A percentile compares a stretch with the other conserved stretches of the same genome.
Conservation (phyloP, 2,888 invertebrate species). For the Aleiodes leptofemur region DNA sequence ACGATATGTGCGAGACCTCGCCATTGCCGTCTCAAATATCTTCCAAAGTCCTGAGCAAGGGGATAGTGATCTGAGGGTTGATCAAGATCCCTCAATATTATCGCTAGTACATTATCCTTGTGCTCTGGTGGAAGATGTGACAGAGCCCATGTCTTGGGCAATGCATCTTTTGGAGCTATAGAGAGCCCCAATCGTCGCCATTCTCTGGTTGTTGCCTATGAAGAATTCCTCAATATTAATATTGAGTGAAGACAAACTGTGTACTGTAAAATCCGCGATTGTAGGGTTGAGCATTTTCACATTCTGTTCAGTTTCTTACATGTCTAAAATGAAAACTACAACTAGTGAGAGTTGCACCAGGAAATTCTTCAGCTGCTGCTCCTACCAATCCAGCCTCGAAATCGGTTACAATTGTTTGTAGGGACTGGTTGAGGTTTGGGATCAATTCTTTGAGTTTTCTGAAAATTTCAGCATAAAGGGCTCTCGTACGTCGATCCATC, state of each 20-base stretch:
- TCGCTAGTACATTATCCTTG: neutral
- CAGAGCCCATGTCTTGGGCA: neutral
- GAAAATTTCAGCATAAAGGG: neutral
- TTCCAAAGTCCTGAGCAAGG: neutral
- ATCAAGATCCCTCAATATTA: neutral
- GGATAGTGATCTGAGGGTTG: neutral
- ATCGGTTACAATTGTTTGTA: neutral
- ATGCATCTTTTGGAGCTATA: neutral
- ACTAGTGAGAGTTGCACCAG: neutral
- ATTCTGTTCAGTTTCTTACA: neutral
- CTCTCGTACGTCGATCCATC: neutral
- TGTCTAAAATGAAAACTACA: neutral
- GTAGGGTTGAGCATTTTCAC: neutral
- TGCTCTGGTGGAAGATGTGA: neutral
- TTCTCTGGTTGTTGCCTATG: neutral
- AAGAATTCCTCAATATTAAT: neutral
- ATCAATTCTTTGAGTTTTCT: neutral
- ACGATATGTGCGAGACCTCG: neutral
- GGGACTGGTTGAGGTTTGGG: neutral
- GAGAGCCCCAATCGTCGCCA: slow-evolving; percentile 5
- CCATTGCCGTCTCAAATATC: neutral
- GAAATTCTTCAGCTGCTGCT: neutral
- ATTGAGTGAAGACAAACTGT: neutral
- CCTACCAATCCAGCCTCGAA: neutral
- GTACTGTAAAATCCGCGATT: too few relatives aligned